These are phyloP conservation scores for Linyphia triangularis DNA, from an alignment of 2,888 invertebrate genomes.

Conservation along the genomic window DNA sequence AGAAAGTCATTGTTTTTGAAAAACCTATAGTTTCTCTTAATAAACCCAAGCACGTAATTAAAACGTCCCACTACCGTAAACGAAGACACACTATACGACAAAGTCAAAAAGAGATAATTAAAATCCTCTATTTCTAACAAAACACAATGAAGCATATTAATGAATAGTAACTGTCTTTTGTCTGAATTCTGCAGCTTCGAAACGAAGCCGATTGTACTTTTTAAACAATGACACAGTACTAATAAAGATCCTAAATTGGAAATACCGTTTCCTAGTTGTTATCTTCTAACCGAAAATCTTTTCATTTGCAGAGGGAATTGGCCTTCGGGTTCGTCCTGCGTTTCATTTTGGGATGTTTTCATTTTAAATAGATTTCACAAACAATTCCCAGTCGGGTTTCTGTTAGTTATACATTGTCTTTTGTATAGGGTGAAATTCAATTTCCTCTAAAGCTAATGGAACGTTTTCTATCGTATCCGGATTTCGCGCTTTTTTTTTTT, in stretches of 20 bases:
- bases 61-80: neutral
- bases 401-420: slow-evolving; percentile 44
- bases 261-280: neutral
- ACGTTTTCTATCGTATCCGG: neutral
- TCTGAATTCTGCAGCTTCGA: neutral
- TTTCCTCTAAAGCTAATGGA: slow-evolving; percentile 39
- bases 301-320: neutral
- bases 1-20: no score
- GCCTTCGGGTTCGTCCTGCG: neutral
- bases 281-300: slow-evolving; percentile 3
- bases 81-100: neutral
- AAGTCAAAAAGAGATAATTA: neutral
- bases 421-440: slow-evolving; percentile 45
- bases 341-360: slow-evolving; percentile 14
- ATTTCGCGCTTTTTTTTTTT: neutral
- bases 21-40: no score
- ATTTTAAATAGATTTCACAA: slow-evolving; percentile 44
- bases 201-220: slow-evolving; percentile 10
- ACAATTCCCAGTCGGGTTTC: slow-evolving; percentile 42
- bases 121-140: neutral
- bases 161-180: slow-evolving; percentile 15
- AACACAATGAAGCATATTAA: slow-evolving; percentile 21
- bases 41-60: neutral
- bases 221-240: slow-evolving; percentile 9
- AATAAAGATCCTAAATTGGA: slow-evolving; percentile 27